Percentiles rank a stretch among this genome's conserved stretches.
phyloP scores from a whole-genome alignment of 2,888 invertebrate species.

The Tetragnatha montana region DNA sequence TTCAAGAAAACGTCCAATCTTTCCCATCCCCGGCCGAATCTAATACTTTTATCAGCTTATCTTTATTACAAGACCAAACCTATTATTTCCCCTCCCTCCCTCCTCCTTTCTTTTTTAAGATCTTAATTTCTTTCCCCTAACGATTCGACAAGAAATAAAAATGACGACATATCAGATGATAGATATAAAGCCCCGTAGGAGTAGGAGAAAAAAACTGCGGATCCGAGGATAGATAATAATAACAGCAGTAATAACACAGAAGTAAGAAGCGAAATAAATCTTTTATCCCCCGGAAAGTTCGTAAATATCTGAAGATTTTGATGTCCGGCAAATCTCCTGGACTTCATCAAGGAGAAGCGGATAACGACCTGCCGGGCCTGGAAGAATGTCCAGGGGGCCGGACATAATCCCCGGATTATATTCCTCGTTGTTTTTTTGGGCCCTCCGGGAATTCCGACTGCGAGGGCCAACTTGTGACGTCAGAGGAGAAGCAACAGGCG shows the following conservation, averaged over 20 bases:
- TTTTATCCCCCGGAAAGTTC: conserved; percentile 69
- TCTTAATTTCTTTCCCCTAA: conserved; percentile 59
- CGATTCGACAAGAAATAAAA: conserved; percentile 15
- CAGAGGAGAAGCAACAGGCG: conserved; percentile 59
- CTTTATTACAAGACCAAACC: conserved; percentile 68
- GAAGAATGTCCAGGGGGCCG: conserved; percentile 65
- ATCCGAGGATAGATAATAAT: conserved; percentile 5
- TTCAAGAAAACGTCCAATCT: conserved; percentile 18
- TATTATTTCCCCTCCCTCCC: conserved; percentile 48
- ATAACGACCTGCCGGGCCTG: conserved; percentile 64
- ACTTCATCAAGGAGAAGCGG: conserved; percentile 70
- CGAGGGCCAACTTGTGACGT: conserved; percentile 58
- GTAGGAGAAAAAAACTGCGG: conserved; percentile 32
- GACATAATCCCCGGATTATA: conserved; percentile 70
- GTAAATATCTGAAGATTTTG: conserved; percentile 71
- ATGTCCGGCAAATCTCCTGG: conserved; percentile 68
- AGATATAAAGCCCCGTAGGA: background rate
- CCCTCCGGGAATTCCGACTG: conserved; percentile 44
- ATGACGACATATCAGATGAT: conserved; percentile 59
- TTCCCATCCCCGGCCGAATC: conserved; percentile 27
- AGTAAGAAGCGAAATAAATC: conserved; percentile 62
- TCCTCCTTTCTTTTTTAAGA: conserved; percentile 25
- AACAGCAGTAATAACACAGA: conserved; percentile 3
- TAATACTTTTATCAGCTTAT: conserved; percentile 70
- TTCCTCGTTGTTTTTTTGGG: conserved; percentile 65